Conservation (phyloP, 2,797 vertebrate species). For the Lepilemur septentrionalis region DNA sequence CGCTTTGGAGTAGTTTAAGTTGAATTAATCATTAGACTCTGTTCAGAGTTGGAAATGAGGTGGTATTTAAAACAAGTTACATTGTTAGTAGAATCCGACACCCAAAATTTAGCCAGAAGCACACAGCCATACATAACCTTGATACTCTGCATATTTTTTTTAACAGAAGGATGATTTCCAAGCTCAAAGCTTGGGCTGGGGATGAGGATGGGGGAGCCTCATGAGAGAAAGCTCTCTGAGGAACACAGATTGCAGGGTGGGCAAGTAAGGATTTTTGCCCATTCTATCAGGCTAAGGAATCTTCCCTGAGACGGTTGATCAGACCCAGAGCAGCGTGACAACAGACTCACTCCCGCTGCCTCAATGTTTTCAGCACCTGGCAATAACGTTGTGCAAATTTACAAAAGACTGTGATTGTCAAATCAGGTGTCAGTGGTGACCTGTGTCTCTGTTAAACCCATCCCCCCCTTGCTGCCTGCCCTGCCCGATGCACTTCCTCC, state of each 20-base stretch:
- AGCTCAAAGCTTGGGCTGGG: background rate
- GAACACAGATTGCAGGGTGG: background rate
- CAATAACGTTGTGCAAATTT: constrained; percentile 27
- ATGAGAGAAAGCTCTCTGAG: background rate
- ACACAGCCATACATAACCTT: background rate
- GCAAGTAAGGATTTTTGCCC: background rate
- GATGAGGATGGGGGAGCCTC: background rate
- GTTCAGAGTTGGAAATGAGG: constrained; percentile 44
- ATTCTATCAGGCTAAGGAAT: background rate
- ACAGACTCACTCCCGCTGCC: background rate
- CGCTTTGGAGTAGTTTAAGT: constrained; percentile 62
- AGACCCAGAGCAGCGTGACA: constrained; percentile 38
- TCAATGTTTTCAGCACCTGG: constrained; percentile 47
- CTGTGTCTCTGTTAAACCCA: background rate
- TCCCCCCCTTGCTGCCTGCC: background rate
- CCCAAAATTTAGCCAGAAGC: constrained; percentile 18
- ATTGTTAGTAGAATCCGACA: constrained; percentile 29
- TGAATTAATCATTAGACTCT: constrained; percentile 63
- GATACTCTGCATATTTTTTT: background rate
- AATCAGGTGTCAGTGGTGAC: background rate
- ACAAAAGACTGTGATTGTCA: constrained; percentile 33
- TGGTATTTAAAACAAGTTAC: constrained; percentile 55
- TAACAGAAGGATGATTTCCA: background rate
- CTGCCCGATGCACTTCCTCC: background rate
- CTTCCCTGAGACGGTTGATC: background rate